Evolutionary conservation across 2,888 invertebrate genomes (phyloP).

Genomic region (Leistus spinibarbis): DNA sequence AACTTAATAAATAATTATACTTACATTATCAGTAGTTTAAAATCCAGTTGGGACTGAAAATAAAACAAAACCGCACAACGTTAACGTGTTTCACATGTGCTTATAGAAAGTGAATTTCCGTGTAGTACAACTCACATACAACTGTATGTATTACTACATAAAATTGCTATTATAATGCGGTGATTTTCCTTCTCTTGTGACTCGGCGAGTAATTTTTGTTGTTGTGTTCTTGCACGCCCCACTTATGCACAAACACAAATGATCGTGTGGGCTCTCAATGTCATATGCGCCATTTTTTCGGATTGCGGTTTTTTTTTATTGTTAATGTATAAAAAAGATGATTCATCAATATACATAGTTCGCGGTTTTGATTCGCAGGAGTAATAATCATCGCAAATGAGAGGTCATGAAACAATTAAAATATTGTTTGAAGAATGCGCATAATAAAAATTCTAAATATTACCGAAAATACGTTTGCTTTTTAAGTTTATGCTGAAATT

Average conservation of each 20-base stretch:
- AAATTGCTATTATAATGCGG: constrained; percentile 23
- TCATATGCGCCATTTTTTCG: constrained; percentile 20
- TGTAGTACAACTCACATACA: constrained; percentile 11
- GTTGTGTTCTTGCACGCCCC: constrained; percentile 29
- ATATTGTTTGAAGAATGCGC: too few species aligned
- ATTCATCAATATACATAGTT: not conserved
- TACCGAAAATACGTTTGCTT: too few species aligned
- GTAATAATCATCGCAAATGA: too few species aligned
- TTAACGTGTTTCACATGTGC: constrained; percentile 28
- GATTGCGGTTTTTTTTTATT: not conserved
- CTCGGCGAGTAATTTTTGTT: not conserved
- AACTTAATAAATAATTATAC: constrained; percentile 4
- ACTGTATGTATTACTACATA: constrained; percentile 22
- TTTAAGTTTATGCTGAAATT: too few species aligned
- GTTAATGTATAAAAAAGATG: not conserved
- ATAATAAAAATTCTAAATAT: too few species aligned
- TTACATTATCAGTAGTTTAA: constrained; percentile 5
- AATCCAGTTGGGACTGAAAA: not conserved
- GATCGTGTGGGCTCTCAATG: constrained; percentile 21
- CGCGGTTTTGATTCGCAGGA: too few species aligned
- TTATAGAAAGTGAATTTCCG: constrained; percentile 21
- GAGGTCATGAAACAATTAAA: too few species aligned
- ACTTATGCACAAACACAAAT: constrained; percentile 27
- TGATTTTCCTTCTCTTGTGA: constrained; percentile 17
- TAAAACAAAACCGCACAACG: not conserved